Base-by-base conservation (phyloP, 1,140 invertebrate genomes). In the Oryctes rhinoceros region DNA sequence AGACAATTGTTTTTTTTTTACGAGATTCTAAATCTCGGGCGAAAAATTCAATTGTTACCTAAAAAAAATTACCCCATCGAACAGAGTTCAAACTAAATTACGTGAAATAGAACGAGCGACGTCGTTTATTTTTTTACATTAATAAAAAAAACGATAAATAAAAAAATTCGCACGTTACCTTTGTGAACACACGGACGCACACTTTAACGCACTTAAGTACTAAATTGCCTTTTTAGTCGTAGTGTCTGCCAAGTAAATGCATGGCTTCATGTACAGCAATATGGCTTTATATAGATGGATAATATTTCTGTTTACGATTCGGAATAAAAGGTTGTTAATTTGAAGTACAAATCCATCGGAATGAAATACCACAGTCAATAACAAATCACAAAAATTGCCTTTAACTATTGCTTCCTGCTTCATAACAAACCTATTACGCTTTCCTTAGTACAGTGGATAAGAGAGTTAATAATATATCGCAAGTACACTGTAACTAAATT, bases 231-330 rank as follows among this genome's bases (percentile, higher is more conserved):
- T 44, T 44, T 18, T n/a, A 59, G 6, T 18, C 5, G 15, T 18
- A 59, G 1, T 59, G n/a, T 7, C 39, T 59, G 18, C 15, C 15
- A 59, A 59, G n/a, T 6, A 15, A 18, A 59, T 18, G 5, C 18
- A 59, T 18, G 9, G n/a, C 6, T 24, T 24, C 9, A 35, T 35
- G 3, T 24, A 10, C 10, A 10, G 11, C 10, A 5, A 30, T 24
- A 15, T 13, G 3, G 65, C 65, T 71, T 71, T 71, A 71, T 71
- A 71, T 71, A 71, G 9, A 71, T 71, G 11, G 24, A 35, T 13
- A 24, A 10, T 71, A 37, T 71, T 71, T 30, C 24, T 71, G 35
- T 71, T 71, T 71, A 71, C 65, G n/a, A 71, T 35, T 71, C 13
- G 20, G 3, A 15, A 71, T 13, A 30, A 71, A 30, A 24, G 11